Base-by-base conservation (phyloP, 2,888 invertebrate species). In the Plagiodera versicolora region DNA sequence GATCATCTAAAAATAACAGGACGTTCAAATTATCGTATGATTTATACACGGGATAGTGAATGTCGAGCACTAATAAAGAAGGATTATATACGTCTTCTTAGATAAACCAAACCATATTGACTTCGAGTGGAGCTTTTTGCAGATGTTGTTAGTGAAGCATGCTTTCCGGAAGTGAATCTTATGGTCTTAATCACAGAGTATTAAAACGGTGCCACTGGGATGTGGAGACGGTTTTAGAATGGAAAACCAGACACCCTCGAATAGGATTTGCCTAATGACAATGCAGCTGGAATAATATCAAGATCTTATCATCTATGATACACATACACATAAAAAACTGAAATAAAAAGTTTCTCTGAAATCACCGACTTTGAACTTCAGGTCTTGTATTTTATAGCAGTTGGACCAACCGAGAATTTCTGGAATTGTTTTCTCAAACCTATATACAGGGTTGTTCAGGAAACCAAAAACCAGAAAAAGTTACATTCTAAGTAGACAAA, bases 131-230 rank as follows among this genome's bases (percentile, higher is more conserved):
- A 44, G 17, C 35, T 64, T 64, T 64, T 64, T 64, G 61, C 61
- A 64, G 59, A 64, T 61, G 64, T 64, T 64, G 58, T 61, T 59
- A 56, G 55, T 61, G 57, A 18, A 24, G 48, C 32, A 50, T 47
- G 54, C 56, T 57, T 57, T 57, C 61, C 59, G 64, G 64, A 64
- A 64, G 60, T 64, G 30, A 45, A 52, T 45, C 59, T 61, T 60
- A 64, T 59, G 54, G 57, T 48, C 57, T 61, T 61, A 64, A 58
- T 59, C 58, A 56, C 51, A 39, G 20, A 56, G 58, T 56, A 39
- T 56, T 60, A 48, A 64, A 60, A 61, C 56, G 58, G 55, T 58
- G 64, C 53, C 61, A 56, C 30, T 50, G 56, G 24, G 14, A 39
- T 39, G 14, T 11, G 14, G 14, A 39, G 39, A 39, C 39, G 45